Evolutionary conservation across 2,113 vertebrate species (phyloP), one percentile per base, ranked within the genome.

Genomic region (Nymphicus hollandicus): DNA sequence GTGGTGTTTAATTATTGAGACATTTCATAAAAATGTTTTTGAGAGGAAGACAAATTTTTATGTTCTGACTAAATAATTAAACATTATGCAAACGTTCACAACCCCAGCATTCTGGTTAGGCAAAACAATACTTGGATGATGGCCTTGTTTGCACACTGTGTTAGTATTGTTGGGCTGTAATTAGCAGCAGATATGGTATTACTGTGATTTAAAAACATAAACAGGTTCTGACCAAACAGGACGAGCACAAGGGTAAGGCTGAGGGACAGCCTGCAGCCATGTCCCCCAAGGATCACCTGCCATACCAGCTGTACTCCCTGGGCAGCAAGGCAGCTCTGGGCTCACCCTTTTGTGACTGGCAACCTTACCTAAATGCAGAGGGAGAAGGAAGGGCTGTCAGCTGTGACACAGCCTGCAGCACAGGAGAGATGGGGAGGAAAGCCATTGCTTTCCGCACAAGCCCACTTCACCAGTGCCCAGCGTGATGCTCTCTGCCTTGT

Each of bases 1-100:
- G 91, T 66, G 58, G 70, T 82, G 55, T 94, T 96, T 93, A 96
- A 96, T 96, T 96, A 95, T 94, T 93, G 92, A 96, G 96, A 89
- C 73, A 76, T 94, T 93, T 95, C 81, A 93, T 58, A 85, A 82
- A 92, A 88, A 87, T 63, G 41, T 58, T 94, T 96, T 95, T 73
- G 89, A 94, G 69, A 86, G n/a, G 86, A 81, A 92, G 73, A 89
- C 49, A 80, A 87, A 85, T 94, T 91, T 91, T 89, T 84, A 84
- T 96, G 91, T 93, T 96, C 73, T 84, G 80, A 53, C 82, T 94
- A 91, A 96, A 96, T 95, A 95, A 96, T 96, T 92, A 87, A 96
- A 85, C 70, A 82, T 81, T 85, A 97, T 84, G 92, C 86, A 96
- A 97, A 96, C 87, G 20, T 78, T 92, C 86, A 55, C 83, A 86